Percentiles rank a stretch among this genome's conserved stretches.
Conservation (phyloP, 2,797 vertebrate species). For the Buphagus erythrorhynchus region DNA sequence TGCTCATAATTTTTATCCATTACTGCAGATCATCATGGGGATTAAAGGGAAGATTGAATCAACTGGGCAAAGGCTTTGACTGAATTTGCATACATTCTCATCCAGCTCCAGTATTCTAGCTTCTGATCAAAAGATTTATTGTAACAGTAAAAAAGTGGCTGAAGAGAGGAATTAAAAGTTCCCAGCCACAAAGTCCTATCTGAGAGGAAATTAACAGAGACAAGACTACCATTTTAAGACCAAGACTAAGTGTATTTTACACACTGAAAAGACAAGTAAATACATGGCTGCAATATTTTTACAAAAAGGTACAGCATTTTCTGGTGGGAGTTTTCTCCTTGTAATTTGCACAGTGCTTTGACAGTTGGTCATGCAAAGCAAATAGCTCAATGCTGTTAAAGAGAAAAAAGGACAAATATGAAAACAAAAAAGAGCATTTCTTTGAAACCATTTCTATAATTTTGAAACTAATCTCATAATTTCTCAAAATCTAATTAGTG, state of each 20-base stretch:
- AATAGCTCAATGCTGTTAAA: background rate
- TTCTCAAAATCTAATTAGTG: background rate
- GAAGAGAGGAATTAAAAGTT: background rate
- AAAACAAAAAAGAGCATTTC: background rate
- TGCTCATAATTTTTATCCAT: slow-evolving; percentile 48
- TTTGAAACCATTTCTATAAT: background rate
- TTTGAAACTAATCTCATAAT: background rate
- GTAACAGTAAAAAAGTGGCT: background rate
- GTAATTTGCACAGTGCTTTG: background rate
- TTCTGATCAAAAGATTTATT: slow-evolving; percentile 21
- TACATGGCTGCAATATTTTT: background rate
- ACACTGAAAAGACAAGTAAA: background rate
- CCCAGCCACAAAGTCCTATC: background rate
- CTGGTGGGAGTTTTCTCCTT: background rate
- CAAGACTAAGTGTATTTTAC: background rate
- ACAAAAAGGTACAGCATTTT: background rate
- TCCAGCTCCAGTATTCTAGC: background rate
- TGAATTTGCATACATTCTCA: slow-evolving; percentile 3
- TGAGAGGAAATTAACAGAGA: background rate
- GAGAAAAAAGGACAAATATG: background rate
- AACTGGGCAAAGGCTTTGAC: slow-evolving; percentile 17
- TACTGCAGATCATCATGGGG: slow-evolving; percentile 20
- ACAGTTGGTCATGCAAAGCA: background rate
- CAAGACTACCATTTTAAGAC: background rate
- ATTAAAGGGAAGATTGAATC: slow-evolving; percentile 55